Percentiles rank a stretch among this genome's conserved stretches.
Conservation (phyloP, 2,113 vertebrate species). For the Bubo scandiacus region DNA sequence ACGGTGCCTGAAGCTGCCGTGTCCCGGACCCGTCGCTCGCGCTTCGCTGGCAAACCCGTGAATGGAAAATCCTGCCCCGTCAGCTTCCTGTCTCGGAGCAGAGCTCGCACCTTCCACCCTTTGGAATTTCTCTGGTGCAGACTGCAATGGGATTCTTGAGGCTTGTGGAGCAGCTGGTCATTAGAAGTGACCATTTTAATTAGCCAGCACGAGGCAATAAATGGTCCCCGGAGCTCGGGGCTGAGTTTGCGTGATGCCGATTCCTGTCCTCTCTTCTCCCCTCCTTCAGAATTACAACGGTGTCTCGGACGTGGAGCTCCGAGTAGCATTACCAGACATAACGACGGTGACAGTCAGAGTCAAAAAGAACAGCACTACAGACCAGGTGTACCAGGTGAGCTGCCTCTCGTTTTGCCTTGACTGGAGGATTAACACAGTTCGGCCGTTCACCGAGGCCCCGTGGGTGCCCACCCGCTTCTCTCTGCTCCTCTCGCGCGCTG, state of each 20-base stretch:
- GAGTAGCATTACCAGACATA: slow-evolving; percentile 90
- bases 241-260: rapidly evolving
- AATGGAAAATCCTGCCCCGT: background rate
- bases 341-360: slow-evolving; percentile 89
- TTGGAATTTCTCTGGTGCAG: background rate
- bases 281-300: slow-evolving; percentile 89
- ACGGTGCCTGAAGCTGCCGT: rapidly evolving
- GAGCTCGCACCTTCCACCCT: background rate
- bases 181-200: background rate
- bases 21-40: background rate
- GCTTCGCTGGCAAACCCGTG: background rate
- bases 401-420: no score
- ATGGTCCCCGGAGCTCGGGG: rapidly evolving
- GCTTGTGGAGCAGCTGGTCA: background rate
- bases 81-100: background rate
- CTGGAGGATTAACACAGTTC: background rate
- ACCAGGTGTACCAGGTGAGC: slow-evolving; percentile 96
- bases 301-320: slow-evolving; percentile 90
- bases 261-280: background rate
- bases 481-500: background rate
- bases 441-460: background rate
- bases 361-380: slow-evolving; percentile 97
- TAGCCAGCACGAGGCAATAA: rapidly evolving
- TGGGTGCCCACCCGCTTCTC: rapidly evolving
- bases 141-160: background rate